Percentiles rank a stretch among this genome's conserved stretches.
These are phyloP conservation scores for Pomacea maculata DNA, from an alignment of 1,140 invertebrate species.

Conservation along the genomic window DNA sequence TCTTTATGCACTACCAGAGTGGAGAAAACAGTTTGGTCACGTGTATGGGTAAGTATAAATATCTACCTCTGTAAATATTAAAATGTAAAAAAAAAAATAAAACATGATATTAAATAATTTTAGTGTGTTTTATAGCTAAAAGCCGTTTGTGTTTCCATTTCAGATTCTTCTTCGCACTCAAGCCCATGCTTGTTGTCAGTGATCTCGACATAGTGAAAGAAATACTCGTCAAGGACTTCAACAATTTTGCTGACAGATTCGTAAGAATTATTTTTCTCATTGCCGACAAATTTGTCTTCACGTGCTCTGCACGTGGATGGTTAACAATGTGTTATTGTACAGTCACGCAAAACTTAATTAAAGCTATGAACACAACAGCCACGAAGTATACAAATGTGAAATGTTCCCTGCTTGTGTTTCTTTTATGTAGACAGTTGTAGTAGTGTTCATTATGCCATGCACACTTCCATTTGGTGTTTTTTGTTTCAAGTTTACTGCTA, in stretches of 20 bases:
- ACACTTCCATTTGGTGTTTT: not conserved
- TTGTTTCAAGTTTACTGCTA: not conserved
- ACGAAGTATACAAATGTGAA: too few relatives aligned
- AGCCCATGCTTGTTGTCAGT: constrained; percentile 1
- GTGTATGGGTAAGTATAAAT: constrained; percentile 5
- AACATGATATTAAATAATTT: too few relatives aligned
- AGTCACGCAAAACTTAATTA: too few relatives aligned
- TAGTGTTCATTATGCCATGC: too few relatives aligned
- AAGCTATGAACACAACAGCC: too few relatives aligned
- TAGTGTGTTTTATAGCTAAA: too few relatives aligned
- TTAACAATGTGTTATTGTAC: too few relatives aligned
- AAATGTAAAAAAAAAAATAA: too few relatives aligned
- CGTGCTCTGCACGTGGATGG: too few relatives aligned
- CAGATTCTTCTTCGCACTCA: not conserved
- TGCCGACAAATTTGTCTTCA: too few relatives aligned
- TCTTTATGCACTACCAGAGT: not conserved
- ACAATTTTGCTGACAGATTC: constrained; percentile 5
- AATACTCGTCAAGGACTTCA: constrained; percentile 12
- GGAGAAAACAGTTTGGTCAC: constrained; percentile 1
- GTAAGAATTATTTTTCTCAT: not conserved
- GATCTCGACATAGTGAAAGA: constrained; percentile 18
- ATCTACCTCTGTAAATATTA: not conserved
- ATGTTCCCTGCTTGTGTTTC: too few relatives aligned
- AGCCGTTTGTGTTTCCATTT: not conserved
- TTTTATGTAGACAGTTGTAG: too few relatives aligned